Base-by-base conservation (phyloP, 2,797 vertebrate genomes). In the Leptodactylus fallax region DNA sequence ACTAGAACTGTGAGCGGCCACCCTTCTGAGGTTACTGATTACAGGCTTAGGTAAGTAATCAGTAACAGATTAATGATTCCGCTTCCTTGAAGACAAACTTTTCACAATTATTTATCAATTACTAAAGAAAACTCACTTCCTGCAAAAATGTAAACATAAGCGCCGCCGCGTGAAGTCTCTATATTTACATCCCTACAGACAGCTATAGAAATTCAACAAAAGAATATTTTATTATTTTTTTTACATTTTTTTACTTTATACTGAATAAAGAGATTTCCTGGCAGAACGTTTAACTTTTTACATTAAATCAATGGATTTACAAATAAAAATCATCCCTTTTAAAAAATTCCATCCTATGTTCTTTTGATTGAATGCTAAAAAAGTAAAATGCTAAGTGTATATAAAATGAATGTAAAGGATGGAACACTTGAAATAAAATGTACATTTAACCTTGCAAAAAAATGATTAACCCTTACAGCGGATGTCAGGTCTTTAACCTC, bases 61-160 rank as follows among this genome's bases (percentile, higher is more conserved):
- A 86, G 88, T 86, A 89, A 89, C 61, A 89, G 88, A 89, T 86
- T 89, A 87, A 89, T 89, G 88, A 51, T 63, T 83, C 60, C 72
- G 63, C 88, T 87, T 86, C 88, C 85, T 81, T 65, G 65, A 86
- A 79, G 82, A 74, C 72, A 89, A 86, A 89, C 85, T 83, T 83
- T 83, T 60, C 55, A 74, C 80, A 21, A 87, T 87, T 86, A 78
- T 83, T 83, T 89, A 83, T 83, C 85, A 83, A 87, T 89, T 79
- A 83, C 88, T 60, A 76, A 78, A 82, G 65, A 89, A 82, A 78
- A 85, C 72, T 55, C n/a, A 63, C 79, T 86, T 89, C 61, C 79
- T 85, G 60, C 36, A 51, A 86, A 86, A 82, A 86, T 78, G 36
- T 86, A 83, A 86, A 86, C 84, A 89, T 1, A n/a, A 51, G 87